These are phyloP conservation scores for Gastrophryne carolinensis DNA, from an alignment of 2,797 vertebrate species.

Conservation along the genomic window DNA sequence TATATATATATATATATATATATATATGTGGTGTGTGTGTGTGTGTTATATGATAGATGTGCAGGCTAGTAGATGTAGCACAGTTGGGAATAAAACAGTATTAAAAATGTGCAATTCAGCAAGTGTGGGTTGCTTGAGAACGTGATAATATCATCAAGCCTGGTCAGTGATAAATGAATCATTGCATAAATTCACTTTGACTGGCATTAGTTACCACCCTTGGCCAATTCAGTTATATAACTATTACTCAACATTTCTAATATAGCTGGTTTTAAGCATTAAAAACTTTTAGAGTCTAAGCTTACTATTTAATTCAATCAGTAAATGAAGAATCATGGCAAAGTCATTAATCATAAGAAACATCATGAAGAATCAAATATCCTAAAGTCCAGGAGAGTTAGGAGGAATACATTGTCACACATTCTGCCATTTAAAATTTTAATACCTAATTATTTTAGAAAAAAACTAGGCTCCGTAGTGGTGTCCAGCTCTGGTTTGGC, in stretches of 20 bases:
- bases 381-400: background rate
- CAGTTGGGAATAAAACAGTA: conserved; percentile 45
- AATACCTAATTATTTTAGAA: background rate
- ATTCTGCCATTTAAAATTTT: background rate
- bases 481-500: no score
- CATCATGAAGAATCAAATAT: background rate
- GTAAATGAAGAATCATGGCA: background rate
- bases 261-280: conserved; percentile 14
- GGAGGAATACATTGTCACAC: background rate
- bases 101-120: conserved; percentile 48
- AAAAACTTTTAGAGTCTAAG: background rate
- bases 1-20: conserved; percentile 41
- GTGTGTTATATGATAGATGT: conserved; percentile 45
- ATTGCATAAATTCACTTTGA: conserved; percentile 46
- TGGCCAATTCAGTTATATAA: conserved; percentile 17
- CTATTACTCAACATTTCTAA: conserved; percentile 40
- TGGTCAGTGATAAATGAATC: conserved; percentile 45
- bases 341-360: no score
- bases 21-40: conserved; percentile 43
- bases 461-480: no score
- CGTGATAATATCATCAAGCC: conserved; percentile 36
- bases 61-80: conserved; percentile 29
- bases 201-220: conserved; percentile 33
- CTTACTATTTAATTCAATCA: background rate
- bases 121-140: conserved; percentile 43